Conservation (phyloP, 2,888 invertebrate species). For the Campoplex nolae region DNA sequence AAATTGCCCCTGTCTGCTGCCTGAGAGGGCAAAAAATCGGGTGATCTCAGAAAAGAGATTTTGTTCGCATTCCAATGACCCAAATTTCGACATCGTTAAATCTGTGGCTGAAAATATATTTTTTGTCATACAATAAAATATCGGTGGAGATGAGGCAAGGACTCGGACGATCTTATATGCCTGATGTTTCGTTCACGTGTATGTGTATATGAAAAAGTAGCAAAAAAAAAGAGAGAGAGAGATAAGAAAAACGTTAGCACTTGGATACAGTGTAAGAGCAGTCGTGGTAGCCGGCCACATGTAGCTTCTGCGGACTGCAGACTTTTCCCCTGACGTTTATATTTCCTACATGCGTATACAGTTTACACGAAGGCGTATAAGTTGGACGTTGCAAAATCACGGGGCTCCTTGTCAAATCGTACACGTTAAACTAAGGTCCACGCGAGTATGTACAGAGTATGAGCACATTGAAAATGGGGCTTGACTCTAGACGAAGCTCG, state of each 20-base stretch:
- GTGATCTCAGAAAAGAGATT: background rate
- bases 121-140: background rate
- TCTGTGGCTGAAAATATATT: background rate
- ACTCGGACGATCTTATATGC: constrained; percentile 44
- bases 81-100: background rate
- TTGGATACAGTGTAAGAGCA: constrained; percentile 9
- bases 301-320: constrained; percentile 26
- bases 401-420: constrained; percentile 23
- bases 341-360: background rate
- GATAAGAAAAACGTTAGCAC: constrained; percentile 5
- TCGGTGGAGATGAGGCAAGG: background rate
- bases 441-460: no score
- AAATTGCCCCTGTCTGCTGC: background rate
- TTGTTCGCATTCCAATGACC: background rate
- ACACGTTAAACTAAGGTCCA: no score
- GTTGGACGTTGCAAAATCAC: constrained; percentile 7
- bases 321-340: constrained; percentile 7
- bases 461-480: background rate
- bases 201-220: background rate
- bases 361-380: background rate
- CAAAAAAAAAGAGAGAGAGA: background rate
- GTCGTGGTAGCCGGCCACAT: constrained; percentile 30
- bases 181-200: constrained; percentile 43
- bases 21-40: background rate
- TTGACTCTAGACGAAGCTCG: background rate